Base-by-base conservation (phyloP, 2,888 invertebrate species). In the Drosophila algonquin region DNA sequence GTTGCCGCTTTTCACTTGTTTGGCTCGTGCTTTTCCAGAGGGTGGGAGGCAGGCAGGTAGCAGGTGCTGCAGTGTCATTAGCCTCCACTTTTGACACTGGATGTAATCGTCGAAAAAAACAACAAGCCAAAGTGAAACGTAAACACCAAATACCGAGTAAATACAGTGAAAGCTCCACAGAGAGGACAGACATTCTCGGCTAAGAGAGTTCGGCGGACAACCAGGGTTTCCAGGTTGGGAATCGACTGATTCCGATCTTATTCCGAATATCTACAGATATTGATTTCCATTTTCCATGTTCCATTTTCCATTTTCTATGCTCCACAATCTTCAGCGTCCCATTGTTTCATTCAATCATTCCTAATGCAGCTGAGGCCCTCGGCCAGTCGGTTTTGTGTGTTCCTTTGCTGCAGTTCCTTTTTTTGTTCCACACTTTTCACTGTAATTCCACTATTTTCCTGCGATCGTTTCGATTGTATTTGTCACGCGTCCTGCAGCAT, bases 51-150 rank as follows among this genome's bases (percentile, higher is more conserved):
- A 12, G 7, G 35, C 1, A 6, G 35, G 35, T 14, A 12, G 40
- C 64, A 74, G 67, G 63, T 58, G 55, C 44, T 59, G 76, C 81
- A 78, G 80, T 86, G 87, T 89, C 87, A 84, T 87, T 89, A 89
- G 91, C 81, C 75, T 73, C 59, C 40, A 60, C 56, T 45, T 73
- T 56, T 57, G 63, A 48, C 44, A 53, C 40, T 40, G n/a, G 40
- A 40, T 40, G 64, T 14, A 56, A 40, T n/a, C 27, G 30, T 12
- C 24, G 21, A 35, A 58, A 68, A 68, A 40, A 47, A 30, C 7
- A 46, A 58, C 53, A n/a, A 50, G 56, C 51, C 55, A 40, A 53
- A 61, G 65, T 50, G 59, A 35, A 40, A 40, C 40, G 40, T 40
- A 40, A 40, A 40, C 40, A 40, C 7, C 40, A 40, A 40, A 40